Percentiles rank a stretch among this genome's conserved stretches.
phyloP scores from a whole-genome alignment of 2,113 vertebrate species.

The Chunga burmeisteri region DNA sequence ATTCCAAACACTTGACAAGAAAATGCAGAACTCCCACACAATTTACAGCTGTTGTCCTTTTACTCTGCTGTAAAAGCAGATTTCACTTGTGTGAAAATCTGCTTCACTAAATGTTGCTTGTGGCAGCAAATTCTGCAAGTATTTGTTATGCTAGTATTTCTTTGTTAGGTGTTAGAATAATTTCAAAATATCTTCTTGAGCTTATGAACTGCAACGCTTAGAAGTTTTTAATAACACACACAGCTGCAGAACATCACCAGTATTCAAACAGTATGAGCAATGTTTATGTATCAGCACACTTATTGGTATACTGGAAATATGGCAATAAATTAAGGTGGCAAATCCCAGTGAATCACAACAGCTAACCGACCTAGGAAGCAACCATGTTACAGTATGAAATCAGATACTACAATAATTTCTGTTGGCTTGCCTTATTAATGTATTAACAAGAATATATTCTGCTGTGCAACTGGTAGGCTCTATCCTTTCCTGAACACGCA shows the following conservation, averaged over 20 bases:
- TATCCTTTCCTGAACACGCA: background rate
- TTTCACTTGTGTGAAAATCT: conserved; percentile 29
- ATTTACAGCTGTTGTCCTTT: conserved; percentile 55
- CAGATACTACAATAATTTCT: background rate
- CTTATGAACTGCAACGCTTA: background rate
- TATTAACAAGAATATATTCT: background rate
- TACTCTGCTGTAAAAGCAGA: conserved; percentile 48
- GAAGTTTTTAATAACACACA: background rate
- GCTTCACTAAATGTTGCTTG: background rate
- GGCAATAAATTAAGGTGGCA: background rate
- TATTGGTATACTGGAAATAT: background rate
- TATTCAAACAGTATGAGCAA: background rate
- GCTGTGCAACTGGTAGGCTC: background rate
- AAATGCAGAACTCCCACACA: conserved; percentile 49
- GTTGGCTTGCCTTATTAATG: background rate
- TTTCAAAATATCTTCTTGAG: background rate
- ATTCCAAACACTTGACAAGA: conserved; percentile 35
- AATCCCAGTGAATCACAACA: background rate
- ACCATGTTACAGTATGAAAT: background rate
- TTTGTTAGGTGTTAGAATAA: background rate
- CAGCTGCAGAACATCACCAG: background rate
- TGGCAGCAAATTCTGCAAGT: background rate
- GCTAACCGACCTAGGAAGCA: background rate
- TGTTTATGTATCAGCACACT: background rate
- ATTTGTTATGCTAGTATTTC: background rate